Conservation (phyloP, 1,140 invertebrate genomes). For the Hypsibius dujardini region DNA sequence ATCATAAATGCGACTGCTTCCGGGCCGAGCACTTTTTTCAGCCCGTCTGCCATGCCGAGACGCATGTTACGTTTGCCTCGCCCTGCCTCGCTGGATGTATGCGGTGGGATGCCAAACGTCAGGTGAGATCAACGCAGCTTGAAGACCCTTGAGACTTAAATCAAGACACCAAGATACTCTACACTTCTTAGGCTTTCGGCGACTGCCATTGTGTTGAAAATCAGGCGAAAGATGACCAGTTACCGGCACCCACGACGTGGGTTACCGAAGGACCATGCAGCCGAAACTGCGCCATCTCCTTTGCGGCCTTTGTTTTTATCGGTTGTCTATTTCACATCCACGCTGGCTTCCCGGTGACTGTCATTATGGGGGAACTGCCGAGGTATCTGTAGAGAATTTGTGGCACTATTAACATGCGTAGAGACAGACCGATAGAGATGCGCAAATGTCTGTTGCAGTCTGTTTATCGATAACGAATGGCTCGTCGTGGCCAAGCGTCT, state of each 20-base stretch:
- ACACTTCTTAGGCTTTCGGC: neutral
- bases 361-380: neutral
- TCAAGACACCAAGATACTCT: too few relatives aligned
- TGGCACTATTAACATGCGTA: too few relatives aligned
- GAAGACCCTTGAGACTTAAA: too few relatives aligned
- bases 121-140: neutral
- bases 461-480: too few relatives aligned
- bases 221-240: neutral
- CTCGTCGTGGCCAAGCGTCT: too few relatives aligned
- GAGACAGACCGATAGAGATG: too few relatives aligned
- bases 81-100: constrained; percentile 13
- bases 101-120: neutral
- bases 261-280: neutral
- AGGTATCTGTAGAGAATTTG: too few relatives aligned
- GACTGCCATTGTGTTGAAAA: neutral
- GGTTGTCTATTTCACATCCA: neutral
- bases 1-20: neutral
- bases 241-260: neutral
- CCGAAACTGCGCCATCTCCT: neutral
- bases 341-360: neutral
- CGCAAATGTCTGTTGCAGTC: too few relatives aligned
- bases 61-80: constrained; percentile 3
- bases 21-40: neutral
- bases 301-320: neutral
- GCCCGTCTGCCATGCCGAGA: constrained; percentile 1